A percentile compares a stretch with the other conserved stretches of the same genome.
These are phyloP conservation scores for Anableps anableps DNA, from an alignment of 2,797 vertebrate genomes.

Conservation along the genomic window DNA sequence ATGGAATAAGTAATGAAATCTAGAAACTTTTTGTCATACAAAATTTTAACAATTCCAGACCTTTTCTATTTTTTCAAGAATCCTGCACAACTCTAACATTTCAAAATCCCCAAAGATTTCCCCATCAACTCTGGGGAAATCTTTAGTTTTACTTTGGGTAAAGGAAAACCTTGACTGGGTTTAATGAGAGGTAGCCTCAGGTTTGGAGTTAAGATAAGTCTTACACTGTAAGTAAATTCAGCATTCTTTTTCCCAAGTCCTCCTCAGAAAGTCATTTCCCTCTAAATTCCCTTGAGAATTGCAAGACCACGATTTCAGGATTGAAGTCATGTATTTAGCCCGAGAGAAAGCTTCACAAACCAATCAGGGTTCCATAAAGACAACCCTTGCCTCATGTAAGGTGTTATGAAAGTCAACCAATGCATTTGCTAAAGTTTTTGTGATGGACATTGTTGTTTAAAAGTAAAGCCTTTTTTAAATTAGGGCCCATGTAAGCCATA, in stretches of 20 bases:
- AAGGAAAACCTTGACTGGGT: not conserved
- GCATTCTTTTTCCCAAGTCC: not conserved
- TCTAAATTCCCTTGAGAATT: not conserved
- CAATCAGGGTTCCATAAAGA: not conserved
- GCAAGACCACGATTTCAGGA: not conserved
- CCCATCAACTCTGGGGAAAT: too few species aligned
- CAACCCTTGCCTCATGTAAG: not conserved
- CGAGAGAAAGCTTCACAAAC: not conserved
- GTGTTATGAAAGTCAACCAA: not conserved
- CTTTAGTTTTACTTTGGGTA: not conserved
- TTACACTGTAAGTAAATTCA: not conserved
- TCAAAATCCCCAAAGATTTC: too few species aligned
- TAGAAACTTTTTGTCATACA: not conserved
- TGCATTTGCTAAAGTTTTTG: not conserved
- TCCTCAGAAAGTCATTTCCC: conserved; percentile 7
- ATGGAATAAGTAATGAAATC: not conserved
- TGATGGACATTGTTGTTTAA: not conserved
- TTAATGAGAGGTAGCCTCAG: not conserved
- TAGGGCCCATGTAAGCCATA: not conserved
- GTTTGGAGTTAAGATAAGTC: not conserved
- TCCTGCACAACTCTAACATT: too few species aligned
- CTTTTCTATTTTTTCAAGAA: too few species aligned
- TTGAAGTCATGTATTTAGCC: not conserved
- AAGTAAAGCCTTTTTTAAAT: not conserved
- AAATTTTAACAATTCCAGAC: too few species aligned